A percentile compares a stretch with the other conserved stretches of the same genome.
phyloP scores from a whole-genome alignment of 2,888 invertebrate genomes.

The Prosopocoilus inquinatus region DNA sequence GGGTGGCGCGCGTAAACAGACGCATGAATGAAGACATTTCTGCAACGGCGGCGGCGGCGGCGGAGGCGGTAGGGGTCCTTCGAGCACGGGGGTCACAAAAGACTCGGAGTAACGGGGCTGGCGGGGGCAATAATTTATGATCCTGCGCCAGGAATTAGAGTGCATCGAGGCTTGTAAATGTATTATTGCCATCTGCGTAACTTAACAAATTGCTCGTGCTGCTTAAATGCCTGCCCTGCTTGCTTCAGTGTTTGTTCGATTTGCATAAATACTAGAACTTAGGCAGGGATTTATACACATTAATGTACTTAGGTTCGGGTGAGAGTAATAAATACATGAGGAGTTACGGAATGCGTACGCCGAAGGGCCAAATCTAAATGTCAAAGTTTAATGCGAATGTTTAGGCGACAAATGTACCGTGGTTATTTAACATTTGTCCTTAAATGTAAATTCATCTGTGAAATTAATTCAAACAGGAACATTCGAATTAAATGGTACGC shows the following conservation, averaged over 20 bases:
- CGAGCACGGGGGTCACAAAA: constrained; percentile 20
- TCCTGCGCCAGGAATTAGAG: constrained; percentile 44
- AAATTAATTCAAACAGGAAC: no score
- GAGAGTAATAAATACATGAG: constrained; percentile 11
- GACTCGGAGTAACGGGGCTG: constrained; percentile 20
- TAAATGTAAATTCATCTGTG: no score
- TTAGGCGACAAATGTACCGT: no score
- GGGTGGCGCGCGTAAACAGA: constrained; percentile 21
- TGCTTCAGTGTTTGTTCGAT: constrained; percentile 18
- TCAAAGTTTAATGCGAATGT: no score
- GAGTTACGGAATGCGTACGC: no score
- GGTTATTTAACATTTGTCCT: no score
- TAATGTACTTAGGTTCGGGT: constrained; percentile 7
- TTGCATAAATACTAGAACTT: constrained; percentile 17
- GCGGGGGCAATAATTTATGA: constrained; percentile 41
- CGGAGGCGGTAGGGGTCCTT: constrained; percentile 17
- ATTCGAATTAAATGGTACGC: no score
- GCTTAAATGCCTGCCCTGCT: constrained; percentile 18
- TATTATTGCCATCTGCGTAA: constrained; percentile 41
- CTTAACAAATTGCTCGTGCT: constrained; percentile 41
- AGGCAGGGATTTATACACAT: constrained; percentile 13
- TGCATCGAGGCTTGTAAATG: constrained; percentile 47
- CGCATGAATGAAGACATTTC: constrained; percentile 43
- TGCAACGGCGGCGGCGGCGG: constrained; percentile 23
- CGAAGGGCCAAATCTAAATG: no score